Evolutionary conservation across 2,888 invertebrate species (phyloP).

Genomic region (Agrochola litura): DNA sequence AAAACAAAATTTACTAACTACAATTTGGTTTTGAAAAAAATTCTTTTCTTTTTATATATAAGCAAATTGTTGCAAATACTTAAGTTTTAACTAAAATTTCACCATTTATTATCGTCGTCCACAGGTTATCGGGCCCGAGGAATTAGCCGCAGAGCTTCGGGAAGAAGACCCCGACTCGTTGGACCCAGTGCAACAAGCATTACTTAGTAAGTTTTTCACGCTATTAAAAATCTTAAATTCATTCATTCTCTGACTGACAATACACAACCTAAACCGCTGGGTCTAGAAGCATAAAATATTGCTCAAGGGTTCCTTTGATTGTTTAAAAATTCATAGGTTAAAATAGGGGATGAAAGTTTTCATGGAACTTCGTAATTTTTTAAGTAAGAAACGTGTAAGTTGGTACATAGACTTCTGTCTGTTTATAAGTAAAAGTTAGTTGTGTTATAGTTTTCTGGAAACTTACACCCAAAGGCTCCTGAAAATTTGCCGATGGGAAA

Average conservation of each 20-base stretch:
- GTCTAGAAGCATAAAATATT: neutral
- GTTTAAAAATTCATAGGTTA: neutral
- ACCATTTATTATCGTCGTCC: neutral
- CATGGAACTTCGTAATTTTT: neutral
- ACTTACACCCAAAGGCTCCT: neutral
- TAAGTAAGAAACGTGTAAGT: neutral
- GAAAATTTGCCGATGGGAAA: neutral
- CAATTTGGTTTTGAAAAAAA: neutral
- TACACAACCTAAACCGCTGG: too few species aligned
- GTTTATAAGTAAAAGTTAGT: neutral
- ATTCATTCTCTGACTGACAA: too few species aligned
- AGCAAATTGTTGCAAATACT: neutral
- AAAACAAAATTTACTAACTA: neutral
- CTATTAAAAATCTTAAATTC: neutral
- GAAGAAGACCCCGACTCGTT: conserved; percentile 85
- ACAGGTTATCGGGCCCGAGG: conserved; percentile 86
- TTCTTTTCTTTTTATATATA: too few species aligned
- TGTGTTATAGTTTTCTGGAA: neutral
- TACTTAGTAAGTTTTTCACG: conserved; percentile 77
- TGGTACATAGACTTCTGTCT: neutral
- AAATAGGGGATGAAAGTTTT: neutral
- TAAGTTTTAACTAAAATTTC: neutral
- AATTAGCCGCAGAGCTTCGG: conserved; percentile 85
- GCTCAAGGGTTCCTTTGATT: neutral
- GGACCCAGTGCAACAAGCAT: conserved; percentile 81